Base-by-base conservation (phyloP, 92 coral and sea anemone species). In the Zoanthus sociatus region DNA sequence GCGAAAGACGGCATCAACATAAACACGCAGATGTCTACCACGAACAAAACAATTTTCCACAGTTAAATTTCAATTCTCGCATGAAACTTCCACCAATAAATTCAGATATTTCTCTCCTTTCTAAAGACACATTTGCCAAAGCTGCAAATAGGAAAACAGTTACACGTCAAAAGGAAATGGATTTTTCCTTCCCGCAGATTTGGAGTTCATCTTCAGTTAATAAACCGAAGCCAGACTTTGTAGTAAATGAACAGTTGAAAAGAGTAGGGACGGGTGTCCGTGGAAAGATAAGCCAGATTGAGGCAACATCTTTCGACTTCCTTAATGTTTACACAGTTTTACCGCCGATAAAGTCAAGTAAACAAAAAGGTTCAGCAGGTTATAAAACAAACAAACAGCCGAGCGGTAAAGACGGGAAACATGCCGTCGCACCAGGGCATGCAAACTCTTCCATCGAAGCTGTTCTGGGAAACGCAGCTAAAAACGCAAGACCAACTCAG, bases 291-390 rank as follows among this genome's bases (percentile, higher is more conserved):
- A 69, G 32, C 17, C 88, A 84, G 11, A 73, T 89, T 7, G 92
- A 83, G 32, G 74, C 54, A 44, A 7, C 33, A 18, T 79, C 92
- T 11, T 31, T 88, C 50, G 58, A 84, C 15, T 88, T 92, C 33
- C 94, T 94, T 1, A 91, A 89, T 45, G 94, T 87, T 14, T 94
- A 94, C 82, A 88, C 88, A 6, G 94, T 94, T 1, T 67, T 94
- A 55, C 97, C 97, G 3, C 97, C 97, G 20, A 94, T 94, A 68
- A 94, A 94, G 33, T 66, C 75, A 47, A 47, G 42, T 67, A 81
- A 81, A 67, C 61, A 48, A 45, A 81, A 46, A 66, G 16, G 44
- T 13, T 50, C 17, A 31, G n/a, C 56, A 18, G 42, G 74, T 73
- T 31, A 84, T 71, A 71, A 8, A 9, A n/a, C n/a, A 9, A 33